These are phyloP conservation scores for Conus betulinus DNA, from an alignment of 1,140 invertebrate species.

Conservation along the genomic window DNA sequence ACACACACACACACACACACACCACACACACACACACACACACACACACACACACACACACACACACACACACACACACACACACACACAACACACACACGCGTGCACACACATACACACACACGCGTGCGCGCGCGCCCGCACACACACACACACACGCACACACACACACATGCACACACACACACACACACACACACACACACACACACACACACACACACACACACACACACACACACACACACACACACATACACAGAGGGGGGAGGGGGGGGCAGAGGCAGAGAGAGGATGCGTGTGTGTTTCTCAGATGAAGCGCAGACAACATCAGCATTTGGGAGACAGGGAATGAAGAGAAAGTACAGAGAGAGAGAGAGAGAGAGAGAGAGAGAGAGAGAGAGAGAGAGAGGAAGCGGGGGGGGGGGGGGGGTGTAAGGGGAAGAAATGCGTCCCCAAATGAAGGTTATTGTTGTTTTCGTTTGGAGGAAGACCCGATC, in stretches of 20 bases:
- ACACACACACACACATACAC: conserved; percentile 19
- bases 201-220: conserved; percentile 20
- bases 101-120: conserved; percentile 3
- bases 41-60: neutral
- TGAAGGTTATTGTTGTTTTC: no score
- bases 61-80: conserved; percentile 14
- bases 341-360: neutral
- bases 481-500: no score
- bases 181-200: conserved; percentile 1
- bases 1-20: conserved; percentile 25
- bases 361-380: neutral
- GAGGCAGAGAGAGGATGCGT: conserved; percentile 1
- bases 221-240: conserved; percentile 25
- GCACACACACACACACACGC: no score
- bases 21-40: neutral
- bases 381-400: no score
- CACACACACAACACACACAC: conserved; percentile 28
- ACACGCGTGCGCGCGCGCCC: no score
- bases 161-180: no score
- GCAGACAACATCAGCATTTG: no score
- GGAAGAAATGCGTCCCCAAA: no score
- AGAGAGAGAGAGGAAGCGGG: no score
- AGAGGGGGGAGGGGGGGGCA: neutral
- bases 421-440: no score
- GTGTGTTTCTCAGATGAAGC: no score